Base-by-base conservation (phyloP, 2,888 invertebrate genomes). In the Hyles lineata region DNA sequence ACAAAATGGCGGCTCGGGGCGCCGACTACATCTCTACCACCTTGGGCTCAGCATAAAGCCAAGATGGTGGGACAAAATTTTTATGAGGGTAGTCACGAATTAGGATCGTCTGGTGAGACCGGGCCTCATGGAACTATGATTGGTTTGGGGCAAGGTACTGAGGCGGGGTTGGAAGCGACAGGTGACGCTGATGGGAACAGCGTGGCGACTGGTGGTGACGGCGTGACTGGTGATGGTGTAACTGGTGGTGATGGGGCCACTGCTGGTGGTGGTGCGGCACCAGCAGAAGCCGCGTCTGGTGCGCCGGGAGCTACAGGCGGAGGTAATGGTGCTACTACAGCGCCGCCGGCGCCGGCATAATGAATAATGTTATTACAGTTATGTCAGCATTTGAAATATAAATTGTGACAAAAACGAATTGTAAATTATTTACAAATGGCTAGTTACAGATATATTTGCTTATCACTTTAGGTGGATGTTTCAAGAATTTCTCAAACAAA, bases 21-120 rank as follows among this genome's bases (percentile, higher is more conserved):
- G 11, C 92, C 92, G 6, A 88, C 87, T 7, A 92, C 90, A 0
- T 81, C 73, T 17, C 72, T 80, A 67, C 92, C 92, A 58, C 70
- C 78, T 1, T 91, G 92, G 92, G 87, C 83, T 9, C 29, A 55
- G 35, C n/a, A 73, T 11, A 69, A 60, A 60, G 67, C 76, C 0
- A 69, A 62, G 2, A 23, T 55, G 9, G 25, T 9, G 35, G 72
- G 29, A 1, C 2, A 58, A 15, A 35, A 25, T n/a, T 6, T n/a
- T 5, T 11, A 19, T n/a, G 73, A 74, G 43, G 73, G 70, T 25
- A 71, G 71, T 23, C 60, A 25, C 62, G 67, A 72, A 9, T 73
- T 21, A 32, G 73, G 71, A 7, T 55, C 21, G 9, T 50, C 62
- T 58, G 29, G n/a, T 52, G 74, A 71, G 4, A 58, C 35, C 6